phyloP scores from a whole-genome alignment of 2,113 vertebrate genomes.

The Chaetura pelagica region DNA sequence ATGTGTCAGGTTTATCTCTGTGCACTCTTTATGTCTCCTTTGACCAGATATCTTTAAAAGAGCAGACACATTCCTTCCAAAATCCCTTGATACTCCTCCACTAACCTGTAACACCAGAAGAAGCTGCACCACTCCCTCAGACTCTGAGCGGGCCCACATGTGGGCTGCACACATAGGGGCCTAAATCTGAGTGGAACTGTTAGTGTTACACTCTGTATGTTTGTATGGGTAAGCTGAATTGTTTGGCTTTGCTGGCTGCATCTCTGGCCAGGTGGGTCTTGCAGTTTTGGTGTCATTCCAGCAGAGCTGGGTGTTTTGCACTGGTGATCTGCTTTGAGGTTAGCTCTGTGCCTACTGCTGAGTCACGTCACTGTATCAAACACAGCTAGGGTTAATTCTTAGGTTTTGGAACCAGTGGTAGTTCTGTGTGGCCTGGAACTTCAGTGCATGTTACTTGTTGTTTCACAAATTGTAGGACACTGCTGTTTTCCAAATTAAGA shows the following conservation, averaged over 20 bases:
- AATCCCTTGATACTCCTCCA: no score
- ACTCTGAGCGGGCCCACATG: background rate
- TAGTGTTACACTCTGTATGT: no score
- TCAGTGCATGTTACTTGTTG: background rate
- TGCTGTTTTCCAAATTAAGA: background rate
- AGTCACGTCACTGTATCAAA: background rate
- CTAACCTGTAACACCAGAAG: fast-evolving
- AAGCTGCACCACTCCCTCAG: background rate
- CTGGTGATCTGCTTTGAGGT: background rate
- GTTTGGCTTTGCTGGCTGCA: background rate
- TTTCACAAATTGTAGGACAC: background rate
- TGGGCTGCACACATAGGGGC: background rate
- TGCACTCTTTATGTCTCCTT: background rate
- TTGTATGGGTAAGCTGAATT: background rate
- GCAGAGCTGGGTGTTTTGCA: no score
- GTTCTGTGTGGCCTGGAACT: background rate
- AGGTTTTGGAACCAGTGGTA: background rate
- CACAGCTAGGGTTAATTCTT: background rate
- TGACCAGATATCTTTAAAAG: background rate
- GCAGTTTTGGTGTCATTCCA: background rate
- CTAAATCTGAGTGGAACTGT: background rate
- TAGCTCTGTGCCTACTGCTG: background rate
- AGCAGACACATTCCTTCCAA: background rate
- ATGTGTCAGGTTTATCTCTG: background rate
- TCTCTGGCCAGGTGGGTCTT: background rate